Percentiles rank a stretch among this genome's conserved stretches.
Conservation (phyloP, 2,113 vertebrate species). For the Sinosuthora webbiana region DNA sequence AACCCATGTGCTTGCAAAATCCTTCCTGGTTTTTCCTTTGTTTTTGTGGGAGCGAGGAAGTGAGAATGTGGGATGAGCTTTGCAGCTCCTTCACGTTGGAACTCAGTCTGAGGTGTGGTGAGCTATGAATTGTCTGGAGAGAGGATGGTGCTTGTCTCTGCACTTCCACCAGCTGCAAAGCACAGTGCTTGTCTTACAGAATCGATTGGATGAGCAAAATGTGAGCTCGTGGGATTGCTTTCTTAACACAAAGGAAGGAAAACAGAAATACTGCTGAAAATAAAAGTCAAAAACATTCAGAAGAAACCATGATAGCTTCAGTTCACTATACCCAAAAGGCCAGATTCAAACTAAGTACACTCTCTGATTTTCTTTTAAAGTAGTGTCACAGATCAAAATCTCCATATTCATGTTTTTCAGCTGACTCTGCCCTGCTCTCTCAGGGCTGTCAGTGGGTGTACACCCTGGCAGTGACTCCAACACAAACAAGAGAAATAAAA, state of each 20-base stretch:
- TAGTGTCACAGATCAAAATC: neutral
- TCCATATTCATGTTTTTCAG: neutral
- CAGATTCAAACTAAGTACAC: neutral
- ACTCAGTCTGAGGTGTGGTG: neutral
- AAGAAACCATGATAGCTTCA: neutral
- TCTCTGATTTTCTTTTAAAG: neutral
- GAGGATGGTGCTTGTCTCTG: neutral
- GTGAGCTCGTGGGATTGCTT: neutral
- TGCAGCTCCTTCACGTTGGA: neutral
- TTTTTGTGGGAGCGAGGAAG: neutral
- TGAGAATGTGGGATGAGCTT: neutral
- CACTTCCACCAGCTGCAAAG: neutral
- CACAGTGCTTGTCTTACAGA: neutral
- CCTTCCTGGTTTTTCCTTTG: neutral
- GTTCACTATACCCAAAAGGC: neutral
- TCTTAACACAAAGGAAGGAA: neutral
- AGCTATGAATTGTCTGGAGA: neutral
- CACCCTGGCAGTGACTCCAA: neutral
- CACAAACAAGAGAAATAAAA: neutral
- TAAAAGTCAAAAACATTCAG: neutral
- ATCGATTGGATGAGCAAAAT: neutral
- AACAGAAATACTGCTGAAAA: neutral
- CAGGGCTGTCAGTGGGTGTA: neutral
- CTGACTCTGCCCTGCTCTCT: neutral
- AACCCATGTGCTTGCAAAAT: neutral